These are phyloP conservation scores for Pangasianodon gigas DNA, from an alignment of 2,113 vertebrate species.

Conservation along the genomic window DNA sequence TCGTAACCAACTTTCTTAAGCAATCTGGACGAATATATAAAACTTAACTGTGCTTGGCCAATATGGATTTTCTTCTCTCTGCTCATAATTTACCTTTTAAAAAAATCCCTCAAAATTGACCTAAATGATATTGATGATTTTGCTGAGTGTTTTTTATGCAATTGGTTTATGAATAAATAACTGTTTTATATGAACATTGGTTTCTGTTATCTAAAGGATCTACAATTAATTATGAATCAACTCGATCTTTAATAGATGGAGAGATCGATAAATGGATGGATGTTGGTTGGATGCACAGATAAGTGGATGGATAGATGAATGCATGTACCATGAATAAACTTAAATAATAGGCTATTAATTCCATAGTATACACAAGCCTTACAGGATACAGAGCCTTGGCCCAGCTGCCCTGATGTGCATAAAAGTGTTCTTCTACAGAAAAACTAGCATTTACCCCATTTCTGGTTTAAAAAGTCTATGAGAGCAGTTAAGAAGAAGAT, in stretches of 20 bases:
- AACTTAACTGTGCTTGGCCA: background rate
- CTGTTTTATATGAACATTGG: background rate
- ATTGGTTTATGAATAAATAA: background rate
- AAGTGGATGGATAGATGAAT: constrained; percentile 1
- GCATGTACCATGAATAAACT: background rate
- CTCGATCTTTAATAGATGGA: background rate
- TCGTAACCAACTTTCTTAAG: constrained; percentile 16
- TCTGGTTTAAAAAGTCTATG: background rate
- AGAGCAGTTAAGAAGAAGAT: background rate
- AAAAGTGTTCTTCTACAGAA: background rate
- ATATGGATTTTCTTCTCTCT: background rate
- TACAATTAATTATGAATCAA: background rate
- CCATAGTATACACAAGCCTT: background rate
- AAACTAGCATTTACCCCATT: background rate
- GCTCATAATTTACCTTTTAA: background rate
- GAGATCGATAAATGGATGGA: background rate
- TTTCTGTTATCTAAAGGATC: background rate
- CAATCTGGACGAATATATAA: constrained; percentile 11
- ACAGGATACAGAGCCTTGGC: background rate
- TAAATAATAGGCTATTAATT: background rate
- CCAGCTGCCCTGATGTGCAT: background rate
- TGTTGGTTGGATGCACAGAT: background rate
- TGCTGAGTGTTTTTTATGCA: background rate
- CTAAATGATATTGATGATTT: background rate
- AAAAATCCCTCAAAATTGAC: background rate